A percentile compares a stretch with the other conserved stretches of the same genome.
Conservation (phyloP, 2,113 vertebrate species). For the Bubo bubo region DNA sequence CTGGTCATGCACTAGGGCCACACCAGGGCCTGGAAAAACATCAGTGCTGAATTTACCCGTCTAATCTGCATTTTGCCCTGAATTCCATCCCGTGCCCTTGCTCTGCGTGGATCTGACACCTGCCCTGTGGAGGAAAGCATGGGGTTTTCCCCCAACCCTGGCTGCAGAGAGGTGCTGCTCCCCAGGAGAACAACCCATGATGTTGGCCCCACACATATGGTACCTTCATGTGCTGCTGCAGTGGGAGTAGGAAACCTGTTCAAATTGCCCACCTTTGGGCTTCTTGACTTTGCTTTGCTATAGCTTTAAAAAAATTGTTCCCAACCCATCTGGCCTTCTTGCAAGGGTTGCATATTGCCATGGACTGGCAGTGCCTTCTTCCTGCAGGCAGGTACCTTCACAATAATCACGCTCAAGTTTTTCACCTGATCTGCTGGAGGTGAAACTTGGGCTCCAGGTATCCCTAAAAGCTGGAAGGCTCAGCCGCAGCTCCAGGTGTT, state of each 20-base stretch:
- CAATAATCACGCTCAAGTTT: neutral
- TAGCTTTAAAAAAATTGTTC: neutral
- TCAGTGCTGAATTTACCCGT: neutral
- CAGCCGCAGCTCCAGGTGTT: neutral
- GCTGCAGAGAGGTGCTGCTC: neutral
- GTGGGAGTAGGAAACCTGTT: neutral
- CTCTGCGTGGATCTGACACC: neutral
- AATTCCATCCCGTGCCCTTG: neutral
- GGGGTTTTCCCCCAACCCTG: neutral
- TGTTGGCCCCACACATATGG: fast-evolving
- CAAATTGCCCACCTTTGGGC: too few species aligned
- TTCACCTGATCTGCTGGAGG: neutral
- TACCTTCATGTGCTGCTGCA: neutral
- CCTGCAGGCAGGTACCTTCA: fast-evolving
- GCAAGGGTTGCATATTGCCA: fast-evolving
- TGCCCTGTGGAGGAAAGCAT: neutral
- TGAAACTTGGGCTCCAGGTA: neutral
- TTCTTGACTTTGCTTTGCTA: neutral
- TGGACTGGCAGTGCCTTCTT: neutral
- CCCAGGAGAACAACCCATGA: neutral
- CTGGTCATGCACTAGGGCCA: neutral
- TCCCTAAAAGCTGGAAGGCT: neutral
- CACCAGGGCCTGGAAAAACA: fast-evolving
- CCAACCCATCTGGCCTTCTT: fast-evolving
- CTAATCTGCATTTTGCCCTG: too few species aligned